These are phyloP conservation scores for Montipora capricornis DNA, from an alignment of 64 coral and sea anemone species.

Conservation along the genomic window DNA sequence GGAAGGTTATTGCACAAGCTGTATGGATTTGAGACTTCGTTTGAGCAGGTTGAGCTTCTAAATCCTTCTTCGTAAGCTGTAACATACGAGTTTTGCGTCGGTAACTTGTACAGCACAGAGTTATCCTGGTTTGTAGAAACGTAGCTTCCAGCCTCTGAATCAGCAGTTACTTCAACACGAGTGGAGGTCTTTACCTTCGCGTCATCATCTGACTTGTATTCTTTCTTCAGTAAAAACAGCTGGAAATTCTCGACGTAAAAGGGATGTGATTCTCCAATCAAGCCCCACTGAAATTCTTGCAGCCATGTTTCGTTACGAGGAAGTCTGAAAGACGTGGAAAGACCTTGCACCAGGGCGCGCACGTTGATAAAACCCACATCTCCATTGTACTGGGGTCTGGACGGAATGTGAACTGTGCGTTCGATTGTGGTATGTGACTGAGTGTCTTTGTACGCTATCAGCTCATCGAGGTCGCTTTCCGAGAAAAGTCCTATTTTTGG, in stretches of 20 bases:
- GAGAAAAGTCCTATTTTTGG: slow-evolving; percentile 51
- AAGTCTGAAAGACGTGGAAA: slow-evolving; percentile 13
- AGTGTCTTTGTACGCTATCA: slow-evolving; percentile 40
- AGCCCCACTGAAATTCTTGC: background rate
- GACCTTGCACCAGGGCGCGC: slow-evolving; percentile 14
- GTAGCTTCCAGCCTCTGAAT: slow-evolving; percentile 25
- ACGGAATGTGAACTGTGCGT: slow-evolving; percentile 54
- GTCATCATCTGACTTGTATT: slow-evolving; percentile 13
- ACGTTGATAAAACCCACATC: slow-evolving; percentile 62
- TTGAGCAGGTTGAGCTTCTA: slow-evolving; percentile 7
- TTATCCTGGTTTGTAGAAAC: slow-evolving; percentile 6
- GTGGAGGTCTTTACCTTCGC: background rate
- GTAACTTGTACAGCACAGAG: slow-evolving; percentile 38
- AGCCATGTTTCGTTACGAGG: slow-evolving; percentile 18
- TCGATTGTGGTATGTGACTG: slow-evolving; percentile 14
- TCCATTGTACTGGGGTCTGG: slow-evolving; percentile 43
- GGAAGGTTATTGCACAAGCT: slow-evolving; percentile 70
- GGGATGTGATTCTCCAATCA: background rate
- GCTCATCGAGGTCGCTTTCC: slow-evolving; percentile 32
- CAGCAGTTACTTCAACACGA: background rate
- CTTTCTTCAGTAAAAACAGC: slow-evolving; percentile 28
- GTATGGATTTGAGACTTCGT: slow-evolving; percentile 55
- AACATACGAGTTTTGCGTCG: slow-evolving; percentile 32
- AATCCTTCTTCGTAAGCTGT: slow-evolving; percentile 64
- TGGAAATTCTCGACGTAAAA: slow-evolving; percentile 30